phyloP scores from a whole-genome alignment of 2,797 vertebrate species.

The Graptemys geographica region DNA sequence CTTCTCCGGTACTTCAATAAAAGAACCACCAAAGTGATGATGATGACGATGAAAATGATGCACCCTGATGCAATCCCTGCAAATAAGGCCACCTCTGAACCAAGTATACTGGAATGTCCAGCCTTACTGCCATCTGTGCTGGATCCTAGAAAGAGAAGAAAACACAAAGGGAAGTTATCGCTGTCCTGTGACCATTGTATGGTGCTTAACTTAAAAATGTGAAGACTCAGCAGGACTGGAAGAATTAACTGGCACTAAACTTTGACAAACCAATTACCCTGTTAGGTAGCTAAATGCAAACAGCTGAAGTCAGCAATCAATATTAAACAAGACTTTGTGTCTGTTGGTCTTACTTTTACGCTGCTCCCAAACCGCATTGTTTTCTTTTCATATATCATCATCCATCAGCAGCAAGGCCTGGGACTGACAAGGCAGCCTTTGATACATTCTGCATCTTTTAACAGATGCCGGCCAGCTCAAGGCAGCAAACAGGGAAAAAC shows the following conservation, averaged over 20 bases:
- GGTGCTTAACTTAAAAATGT: constrained; percentile 37
- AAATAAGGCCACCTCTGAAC: constrained; percentile 97
- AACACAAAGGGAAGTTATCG: constrained; percentile 60
- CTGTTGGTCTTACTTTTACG: constrained; percentile 70
- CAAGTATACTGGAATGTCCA: constrained; percentile 89
- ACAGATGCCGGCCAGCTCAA: constrained; percentile 50
- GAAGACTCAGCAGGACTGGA: constrained; percentile 58
- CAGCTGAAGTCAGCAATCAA: constrained; percentile 67
- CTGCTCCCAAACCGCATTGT: constrained; percentile 55
- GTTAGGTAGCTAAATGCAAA: constrained; percentile 70
- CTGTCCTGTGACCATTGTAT: not conserved
- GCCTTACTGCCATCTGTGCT: constrained; percentile 84
- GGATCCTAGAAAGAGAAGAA: constrained; percentile 73
- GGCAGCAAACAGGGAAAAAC: constrained; percentile 24
- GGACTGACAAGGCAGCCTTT: constrained; percentile 66
- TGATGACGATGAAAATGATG: constrained; percentile 98
- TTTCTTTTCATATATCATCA: constrained; percentile 69
- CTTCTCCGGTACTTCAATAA: constrained; percentile 95
- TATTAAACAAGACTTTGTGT: constrained; percentile 70
- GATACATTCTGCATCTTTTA: constrained; percentile 56
- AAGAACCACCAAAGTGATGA: constrained; percentile 97
- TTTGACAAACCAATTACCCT: constrained; percentile 75
- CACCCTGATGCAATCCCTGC: constrained; percentile 96
- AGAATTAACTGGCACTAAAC: constrained; percentile 68
- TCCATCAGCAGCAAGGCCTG: constrained; percentile 47